These are phyloP conservation scores for Dipodomys ordii DNA, from an alignment of 2,113 vertebrate genomes.

Conservation along the genomic window DNA sequence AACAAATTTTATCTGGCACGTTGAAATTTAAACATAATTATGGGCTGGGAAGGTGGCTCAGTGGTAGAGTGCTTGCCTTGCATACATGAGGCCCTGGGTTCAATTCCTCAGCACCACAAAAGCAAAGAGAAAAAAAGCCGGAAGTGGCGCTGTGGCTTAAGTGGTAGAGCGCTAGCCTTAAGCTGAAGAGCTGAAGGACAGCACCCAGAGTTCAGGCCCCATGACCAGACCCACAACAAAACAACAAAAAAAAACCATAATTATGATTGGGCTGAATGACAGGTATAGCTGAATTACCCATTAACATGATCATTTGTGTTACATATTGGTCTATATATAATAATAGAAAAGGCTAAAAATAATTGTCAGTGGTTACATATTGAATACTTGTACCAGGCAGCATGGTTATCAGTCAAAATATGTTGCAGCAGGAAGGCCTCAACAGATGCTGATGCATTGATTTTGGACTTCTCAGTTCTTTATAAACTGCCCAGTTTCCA, in stretches of 20 bases:
- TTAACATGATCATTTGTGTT: constrained; percentile 5
- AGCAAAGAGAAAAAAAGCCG: no score
- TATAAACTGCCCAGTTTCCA: background rate
- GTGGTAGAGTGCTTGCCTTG: no score
- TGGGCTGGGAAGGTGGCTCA: background rate
- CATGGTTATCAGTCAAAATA: background rate
- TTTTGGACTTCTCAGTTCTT: background rate
- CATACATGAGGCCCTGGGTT: no score
- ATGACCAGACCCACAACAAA: no score
- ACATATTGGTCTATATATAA: background rate
- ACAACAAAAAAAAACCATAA: background rate
- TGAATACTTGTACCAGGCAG: background rate
- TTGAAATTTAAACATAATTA: constrained; percentile 38
- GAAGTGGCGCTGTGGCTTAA: no score
- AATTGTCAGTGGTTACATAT: background rate
- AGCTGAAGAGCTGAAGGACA: no score
- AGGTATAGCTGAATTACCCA: background rate
- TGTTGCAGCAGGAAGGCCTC: background rate
- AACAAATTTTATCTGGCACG: constrained; percentile 3
- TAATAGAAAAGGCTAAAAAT: no score
- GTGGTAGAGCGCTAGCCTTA: no score
- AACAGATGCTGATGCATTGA: background rate
- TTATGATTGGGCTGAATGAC: background rate
- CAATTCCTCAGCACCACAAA: no score
- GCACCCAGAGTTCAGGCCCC: no score